Base-by-base conservation (phyloP, 1,140 invertebrate species). In the Halictus rubicundus region DNA sequence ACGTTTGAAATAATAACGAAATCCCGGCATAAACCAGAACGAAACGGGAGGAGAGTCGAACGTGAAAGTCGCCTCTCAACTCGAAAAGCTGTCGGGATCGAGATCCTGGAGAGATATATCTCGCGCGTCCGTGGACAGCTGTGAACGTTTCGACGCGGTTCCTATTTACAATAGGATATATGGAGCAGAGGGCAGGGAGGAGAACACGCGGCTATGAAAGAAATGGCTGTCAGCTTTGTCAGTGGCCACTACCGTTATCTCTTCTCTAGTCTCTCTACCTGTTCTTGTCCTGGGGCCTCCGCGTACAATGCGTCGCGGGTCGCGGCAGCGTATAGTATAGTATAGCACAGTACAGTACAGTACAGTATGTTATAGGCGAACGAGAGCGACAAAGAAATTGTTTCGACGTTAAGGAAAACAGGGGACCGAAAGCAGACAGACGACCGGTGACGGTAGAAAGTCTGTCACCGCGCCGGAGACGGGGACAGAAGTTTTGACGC, bases 191-290 rank as follows among this genome's bases (percentile, higher is more conserved):
- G 46, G 21, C 21, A 52, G 19, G 65, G 54, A 39, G 69, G 54
- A 68, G 27, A 79, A 77, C 49, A 59, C 68, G 37, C 60, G 49
- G 42, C 42, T 14, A 46, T 49, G 46, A 81, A 81, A 85, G 83
- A 81, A 84, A 77, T 70, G 76, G 64, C 83, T 85, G 81, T 85
- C 78, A 81, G 83, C 82, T 74, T 78, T 79, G 84, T 73, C 84
- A 77, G 68, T 66, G 80, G 80, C 42, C 46, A 78, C 76, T 86
- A 74, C 83, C 84, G 84, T 86, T 86, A 86, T 76, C 83, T 86
- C 42, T 61, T 78, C 72, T 68, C 72, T 68, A 54, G 68, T 85
- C n/a, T n/a, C n/a, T n/a, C 80, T 78, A 85, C 79, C 81, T 86
- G 70, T 81, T 85, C 72, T 64, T 69, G 21, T 61, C 39, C 32